Percentiles rank a stretch among this genome's conserved stretches.
phyloP scores from a whole-genome alignment of 2,888 invertebrate species.

The Poecilobothrus nobilitatus region DNA sequence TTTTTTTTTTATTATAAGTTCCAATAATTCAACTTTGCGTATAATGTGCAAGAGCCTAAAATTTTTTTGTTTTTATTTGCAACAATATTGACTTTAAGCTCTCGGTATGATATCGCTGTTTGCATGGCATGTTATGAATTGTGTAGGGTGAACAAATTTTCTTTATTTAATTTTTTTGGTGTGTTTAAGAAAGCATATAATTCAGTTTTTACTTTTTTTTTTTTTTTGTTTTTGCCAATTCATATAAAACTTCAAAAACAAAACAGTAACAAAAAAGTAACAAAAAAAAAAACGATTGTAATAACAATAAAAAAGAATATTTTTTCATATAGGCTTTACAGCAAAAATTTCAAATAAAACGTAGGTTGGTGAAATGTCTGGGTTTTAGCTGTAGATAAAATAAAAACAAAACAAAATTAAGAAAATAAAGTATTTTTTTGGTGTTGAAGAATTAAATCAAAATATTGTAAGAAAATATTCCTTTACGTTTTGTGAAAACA shows the following conservation, averaged over 20 bases:
- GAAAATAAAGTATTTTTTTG: not conserved
- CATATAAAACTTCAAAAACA: not conserved
- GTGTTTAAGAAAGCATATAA: too few species aligned
- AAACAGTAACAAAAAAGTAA: too few species aligned
- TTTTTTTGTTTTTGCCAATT: not conserved
- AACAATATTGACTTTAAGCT: not conserved
- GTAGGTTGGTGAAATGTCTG: conserved; percentile 4
- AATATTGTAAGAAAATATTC: too few species aligned
- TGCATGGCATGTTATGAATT: not conserved
- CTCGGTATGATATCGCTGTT: not conserved
- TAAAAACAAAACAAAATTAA: not conserved
- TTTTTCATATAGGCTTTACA: too few species aligned
- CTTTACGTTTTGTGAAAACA: too few species aligned
- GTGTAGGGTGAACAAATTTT: conserved; percentile 6
- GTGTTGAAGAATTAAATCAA: not conserved
- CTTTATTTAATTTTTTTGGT: not conserved
- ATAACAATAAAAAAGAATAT: too few species aligned
- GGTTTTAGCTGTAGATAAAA: not conserved
- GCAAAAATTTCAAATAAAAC: not conserved
- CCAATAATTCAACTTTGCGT: too few species aligned
- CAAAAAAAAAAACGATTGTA: too few species aligned
- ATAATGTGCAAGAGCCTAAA: too few species aligned
- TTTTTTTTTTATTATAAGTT: too few species aligned
- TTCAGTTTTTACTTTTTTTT: not conserved
- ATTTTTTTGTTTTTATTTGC: not conserved